Base-by-base conservation (phyloP, 2,113 vertebrate species). In the Nettapus auritus region DNA sequence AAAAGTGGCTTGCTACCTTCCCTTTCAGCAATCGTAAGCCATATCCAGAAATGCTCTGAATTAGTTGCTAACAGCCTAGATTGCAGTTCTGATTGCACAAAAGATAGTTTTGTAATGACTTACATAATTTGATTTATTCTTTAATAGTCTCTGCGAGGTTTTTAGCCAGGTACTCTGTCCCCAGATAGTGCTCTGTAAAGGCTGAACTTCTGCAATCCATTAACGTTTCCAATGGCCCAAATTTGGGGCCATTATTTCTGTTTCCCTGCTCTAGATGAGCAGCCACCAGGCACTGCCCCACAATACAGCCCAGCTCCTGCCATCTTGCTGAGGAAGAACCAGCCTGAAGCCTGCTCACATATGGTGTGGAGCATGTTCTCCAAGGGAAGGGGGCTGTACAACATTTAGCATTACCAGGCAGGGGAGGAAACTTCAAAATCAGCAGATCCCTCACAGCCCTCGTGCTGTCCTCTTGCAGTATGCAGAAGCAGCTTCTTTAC, bases 41-140 rank as follows among this genome's bases (percentile, higher is more conserved):
- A 13, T 6, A 22, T n/a, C 23, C 68, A 74, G 44, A 91, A 92
- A 74, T 81, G 76, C 36, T 83, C n/a, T n/a, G 38, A 40, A 92
- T 56, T 48, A 70, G 50, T 53, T 86, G 29, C 67, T 88, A 86
- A 34, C 67, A 93, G 53, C 18, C 48, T 91, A 73, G 53, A 56
- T 48, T 76, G 29, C 55, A 57, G 48, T 68, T 88, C 48, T 62
- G 67, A 85, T 52, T 85, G 40, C 21, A n/a, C 73, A 80, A 80
- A 93, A 82, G 57, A 63, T 4, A 23, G 68, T 88, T 94, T 86
- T 46, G 52, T 57, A 93, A 52, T 53, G 23, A 33, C 57, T 76
- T 85, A 44, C 14, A 56, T 77, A 73, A 94, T 93, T 67, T 64
- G 63, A 80, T 89, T 87, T 88, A 66, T 89, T 91, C 84, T 82